Conservation (phyloP, 2,113 vertebrate genomes). For the Chaetorhynchus papuensis region DNA sequence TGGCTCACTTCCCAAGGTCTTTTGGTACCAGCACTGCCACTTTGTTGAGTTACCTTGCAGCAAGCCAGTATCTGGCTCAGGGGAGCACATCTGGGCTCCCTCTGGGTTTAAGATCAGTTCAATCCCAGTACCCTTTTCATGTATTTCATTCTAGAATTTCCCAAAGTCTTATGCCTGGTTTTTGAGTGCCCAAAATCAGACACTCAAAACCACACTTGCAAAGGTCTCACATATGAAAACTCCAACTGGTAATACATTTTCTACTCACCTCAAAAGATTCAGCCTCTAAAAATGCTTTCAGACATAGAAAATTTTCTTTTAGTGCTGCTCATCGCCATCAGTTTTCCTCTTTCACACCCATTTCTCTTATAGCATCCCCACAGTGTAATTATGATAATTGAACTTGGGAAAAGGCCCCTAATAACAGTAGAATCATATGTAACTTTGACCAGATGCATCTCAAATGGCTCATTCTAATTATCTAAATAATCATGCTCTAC, state of each 20-base stretch:
- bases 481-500: not conserved
- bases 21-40: not conserved
- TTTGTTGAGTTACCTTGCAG: not conserved
- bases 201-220: not conserved
- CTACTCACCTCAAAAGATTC: not conserved
- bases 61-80: not conserved
- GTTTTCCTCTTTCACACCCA: not conserved
- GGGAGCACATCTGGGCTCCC: accelerated
- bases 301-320: not conserved
- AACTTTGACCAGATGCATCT: constrained; percentile 16
- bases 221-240: not conserved
- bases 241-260: not conserved
- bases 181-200: not conserved
- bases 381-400: not conserved
- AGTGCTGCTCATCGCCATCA: not conserved
- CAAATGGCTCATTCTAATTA: constrained; percentile 16
- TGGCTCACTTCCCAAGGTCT: not conserved
- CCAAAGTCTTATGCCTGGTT: not conserved
- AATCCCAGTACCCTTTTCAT: not conserved
- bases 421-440: not conserved
- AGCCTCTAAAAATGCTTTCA: not conserved
- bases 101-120: not conserved
- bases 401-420: not conserved
- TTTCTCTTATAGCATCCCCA: not conserved
- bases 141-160: not conserved